These are phyloP conservation scores for Lithosia quadra DNA, from an alignment of 2,888 invertebrate species.

Conservation along the genomic window DNA sequence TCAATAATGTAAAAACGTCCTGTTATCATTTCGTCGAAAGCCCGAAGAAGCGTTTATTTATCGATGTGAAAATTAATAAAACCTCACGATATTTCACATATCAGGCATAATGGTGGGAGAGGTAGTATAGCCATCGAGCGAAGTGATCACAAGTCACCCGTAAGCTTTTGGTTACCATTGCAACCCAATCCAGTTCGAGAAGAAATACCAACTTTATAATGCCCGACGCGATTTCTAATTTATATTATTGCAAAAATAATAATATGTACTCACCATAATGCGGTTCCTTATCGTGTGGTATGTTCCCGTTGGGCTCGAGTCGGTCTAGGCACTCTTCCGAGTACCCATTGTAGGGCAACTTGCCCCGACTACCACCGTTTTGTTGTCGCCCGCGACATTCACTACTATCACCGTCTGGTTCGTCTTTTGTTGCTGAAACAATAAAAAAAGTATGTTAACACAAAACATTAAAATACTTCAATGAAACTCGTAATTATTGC, in stretches of 20 bases:
- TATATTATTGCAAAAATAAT: neutral
- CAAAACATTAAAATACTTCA: neutral
- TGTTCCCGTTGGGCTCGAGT: constrained; percentile 97
- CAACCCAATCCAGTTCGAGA: too few species aligned
- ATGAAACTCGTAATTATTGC: neutral
- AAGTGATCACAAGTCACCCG: too few species aligned
- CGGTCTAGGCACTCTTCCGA: constrained; percentile 97
- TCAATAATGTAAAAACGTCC: too few species aligned
- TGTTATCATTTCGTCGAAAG: too few species aligned
- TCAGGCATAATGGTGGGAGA: too few species aligned
- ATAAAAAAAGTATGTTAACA: constrained; percentile 48
- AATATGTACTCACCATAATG: constrained; percentile 79
- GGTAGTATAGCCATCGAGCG: too few species aligned
- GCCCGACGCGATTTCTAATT: neutral
- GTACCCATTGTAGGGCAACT: constrained; percentile 96
- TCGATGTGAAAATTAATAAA: too few species aligned
- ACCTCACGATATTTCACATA: too few species aligned
- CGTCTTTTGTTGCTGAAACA: constrained; percentile 96
- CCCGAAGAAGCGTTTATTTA: too few species aligned
- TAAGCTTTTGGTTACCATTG: too few species aligned
- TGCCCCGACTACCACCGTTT: constrained; percentile 89
- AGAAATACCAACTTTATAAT: too few species aligned
- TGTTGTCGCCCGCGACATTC: constrained; percentile 86
- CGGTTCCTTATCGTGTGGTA: constrained; percentile 94
- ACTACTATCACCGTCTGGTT: constrained; percentile 89